Base-by-base conservation (phyloP, 2,113 vertebrate species). In the Megaceryle maxima region DNA sequence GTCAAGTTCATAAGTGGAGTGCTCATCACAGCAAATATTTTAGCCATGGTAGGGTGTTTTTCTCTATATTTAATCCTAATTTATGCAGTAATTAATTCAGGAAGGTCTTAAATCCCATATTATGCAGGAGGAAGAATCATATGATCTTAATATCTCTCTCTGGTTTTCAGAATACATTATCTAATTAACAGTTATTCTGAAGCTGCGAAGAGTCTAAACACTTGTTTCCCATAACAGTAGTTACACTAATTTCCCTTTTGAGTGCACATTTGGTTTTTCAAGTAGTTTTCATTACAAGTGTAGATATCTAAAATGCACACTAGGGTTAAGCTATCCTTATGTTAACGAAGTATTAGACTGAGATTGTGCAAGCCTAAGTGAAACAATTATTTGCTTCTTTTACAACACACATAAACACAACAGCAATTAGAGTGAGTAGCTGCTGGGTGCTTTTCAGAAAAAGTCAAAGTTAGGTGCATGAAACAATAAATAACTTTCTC, bases 161-260 rank as follows among this genome's bases (percentile, higher is more conserved):
- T 83, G 79, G 76, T 33, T 85, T 96, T 96, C 79, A 90, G 88
- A 92, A 92, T 80, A 81, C 68, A 46, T 93, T 94, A 88, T 80
- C 83, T 94, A 94, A 96, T 94, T 95, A 96, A 94, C 90, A 95
- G 80, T 97, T 98, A 96, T 96, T 98, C 90, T 97, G 97, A 97
- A 98, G 95, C 96, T 86, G 96, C 16, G 28, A 96, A 97, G 96
- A 97, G 96, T 96, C 96, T 96, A 97, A 97, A 96, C 91, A 91
- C 83, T 97, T 95, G 88, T 97, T 97, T 97, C 97, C 96, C 96
- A 93, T 91, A 98, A 96, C 94, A 98, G 91, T 66, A 95, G 88
- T 95, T 96, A 97, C 41, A 96, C 85, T 96, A 93, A 96, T 98
- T 97, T 97, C 92, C 91, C 97, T 98, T 98, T 96, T 95, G 94